Base-by-base conservation (phyloP, 2,113 vertebrate species). In the Plestiodon gilberti region DNA sequence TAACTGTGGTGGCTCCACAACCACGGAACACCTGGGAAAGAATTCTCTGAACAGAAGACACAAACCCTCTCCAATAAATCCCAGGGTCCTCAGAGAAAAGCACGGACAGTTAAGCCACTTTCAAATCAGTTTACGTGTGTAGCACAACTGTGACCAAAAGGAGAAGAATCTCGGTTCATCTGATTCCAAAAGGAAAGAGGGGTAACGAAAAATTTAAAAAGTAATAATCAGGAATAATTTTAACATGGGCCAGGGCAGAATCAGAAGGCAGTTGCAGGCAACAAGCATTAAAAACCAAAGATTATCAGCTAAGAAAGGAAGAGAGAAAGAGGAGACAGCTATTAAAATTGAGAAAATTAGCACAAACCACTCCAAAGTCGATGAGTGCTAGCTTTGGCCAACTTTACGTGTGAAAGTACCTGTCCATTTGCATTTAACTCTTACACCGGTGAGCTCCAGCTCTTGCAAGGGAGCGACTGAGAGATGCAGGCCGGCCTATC, bases 211-310 rank as follows among this genome's bases (percentile, higher is more conserved):
- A 74, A 84, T 40, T 0, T 1, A 82, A 43, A 80, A 43, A 52
- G 84, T 13, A 59, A n/a, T 28, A 88, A 88, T 4, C 52, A 62
- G 40, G 28, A 93, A 40, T 88, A 17, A 55, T 76, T 70, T 88
- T 86, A 62, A 75, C 33, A 81, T 87, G 80, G 33, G 83, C 43
- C 84, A 81, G 57, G 85, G 64, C 55, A 67, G 76, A 73, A 90
- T 30, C 7, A 77, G 85, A 86, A 90, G 89, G 82, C 73, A 92
- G 76, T 85, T 90, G 93, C 80, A 95, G 88, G 86, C 91, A 94
- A 88, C 86, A 77, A 89, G 89, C 78, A 88, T 79, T 91, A 57
- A 43, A 89, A 48, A 87, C 65, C 15, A 62, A 69, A 69, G 78
- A 90, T 62, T 14, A 88, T 15, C 67, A 88, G 82, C 11, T 92